Evolutionary conservation across 2,797 vertebrate genomes (phyloP).

Genomic region (Amphiprion clarkii): DNA sequence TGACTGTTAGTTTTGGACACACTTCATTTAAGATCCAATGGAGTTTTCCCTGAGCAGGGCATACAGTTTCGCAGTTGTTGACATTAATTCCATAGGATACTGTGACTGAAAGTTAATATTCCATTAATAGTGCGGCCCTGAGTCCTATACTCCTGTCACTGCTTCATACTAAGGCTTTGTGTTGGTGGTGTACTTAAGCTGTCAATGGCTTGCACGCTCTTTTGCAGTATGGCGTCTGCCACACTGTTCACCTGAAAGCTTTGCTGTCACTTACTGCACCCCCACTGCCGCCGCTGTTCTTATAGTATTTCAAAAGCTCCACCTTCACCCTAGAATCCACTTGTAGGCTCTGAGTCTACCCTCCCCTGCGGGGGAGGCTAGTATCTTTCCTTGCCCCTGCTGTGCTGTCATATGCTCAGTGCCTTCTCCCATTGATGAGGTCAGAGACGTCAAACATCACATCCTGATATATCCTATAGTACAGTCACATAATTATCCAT

Average conservation of each 20-base stretch:
- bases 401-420: neutral
- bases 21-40: no score
- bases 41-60: no score
- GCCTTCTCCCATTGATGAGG: constrained; percentile 9
- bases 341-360: constrained; percentile 21
- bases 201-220: neutral
- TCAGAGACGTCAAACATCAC: constrained; percentile 16
- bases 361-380: neutral
- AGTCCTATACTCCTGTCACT: neutral
- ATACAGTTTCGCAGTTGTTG: no score
- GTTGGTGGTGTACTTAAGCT: neutral
- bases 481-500: constrained; percentile 5
- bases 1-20: no score
- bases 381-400: constrained; percentile 2
- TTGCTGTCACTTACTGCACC: constrained; percentile 15
- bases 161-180: neutral
- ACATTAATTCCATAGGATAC: no score
- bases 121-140: no score
- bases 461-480: neutral
- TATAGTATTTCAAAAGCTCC: constrained; percentile 4
- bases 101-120: no score
- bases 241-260: constrained; percentile 9
- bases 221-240: constrained; percentile 8
- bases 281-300: neutral
- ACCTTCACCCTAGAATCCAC: constrained; percentile 24